Percentiles rank a stretch among this genome's conserved stretches.
Conservation (phyloP, 1,140 invertebrate species). For the Drosophila watanabei region DNA sequence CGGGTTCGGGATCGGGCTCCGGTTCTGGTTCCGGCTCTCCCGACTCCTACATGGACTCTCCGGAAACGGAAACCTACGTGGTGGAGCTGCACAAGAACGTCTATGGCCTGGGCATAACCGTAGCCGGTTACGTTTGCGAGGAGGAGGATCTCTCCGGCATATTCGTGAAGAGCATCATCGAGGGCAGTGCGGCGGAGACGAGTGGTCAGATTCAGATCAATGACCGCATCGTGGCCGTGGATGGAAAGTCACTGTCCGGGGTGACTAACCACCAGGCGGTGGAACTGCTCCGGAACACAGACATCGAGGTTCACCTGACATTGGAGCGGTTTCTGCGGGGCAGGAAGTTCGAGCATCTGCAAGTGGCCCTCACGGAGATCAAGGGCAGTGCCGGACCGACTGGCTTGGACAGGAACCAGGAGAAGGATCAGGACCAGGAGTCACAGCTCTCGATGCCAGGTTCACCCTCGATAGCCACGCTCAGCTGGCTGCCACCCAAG, state of each 20-base stretch:
- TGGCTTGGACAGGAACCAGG: constrained; percentile 24
- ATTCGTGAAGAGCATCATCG: constrained; percentile 97
- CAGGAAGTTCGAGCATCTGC: constrained; percentile 95
- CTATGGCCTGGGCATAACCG: constrained; percentile 89
- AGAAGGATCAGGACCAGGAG: constrained; percentile 86
- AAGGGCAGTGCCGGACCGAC: constrained; percentile 86
- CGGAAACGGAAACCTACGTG: constrained; percentile 88
- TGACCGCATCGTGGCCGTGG: constrained; percentile 96
- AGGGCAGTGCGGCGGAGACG: constrained; percentile 95
- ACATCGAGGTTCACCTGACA: constrained; percentile 91
- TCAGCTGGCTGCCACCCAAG: constrained; percentile 89
- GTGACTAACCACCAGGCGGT: constrained; percentile 96
- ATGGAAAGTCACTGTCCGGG: constrained; percentile 92
- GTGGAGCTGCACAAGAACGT: constrained; percentile 89
- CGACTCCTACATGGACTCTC: constrained; percentile 78
- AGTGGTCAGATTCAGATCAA: constrained; percentile 96
- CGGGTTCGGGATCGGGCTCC: constrained; percentile 44
- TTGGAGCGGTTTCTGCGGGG: constrained; percentile 94
- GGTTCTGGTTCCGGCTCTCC: constrained; percentile 64
- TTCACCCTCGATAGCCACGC: constrained; percentile 90
- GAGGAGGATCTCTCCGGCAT: constrained; percentile 95
- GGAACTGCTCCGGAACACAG: constrained; percentile 93
- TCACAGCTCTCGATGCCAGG: constrained; percentile 87
- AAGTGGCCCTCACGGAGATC: constrained; percentile 90
- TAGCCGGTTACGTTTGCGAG: constrained; percentile 90